A percentile compares a stretch with the other conserved stretches of the same genome.
Conservation (phyloP, 1,140 invertebrate species). For the Scaptodrosophila lebanonensis region DNA sequence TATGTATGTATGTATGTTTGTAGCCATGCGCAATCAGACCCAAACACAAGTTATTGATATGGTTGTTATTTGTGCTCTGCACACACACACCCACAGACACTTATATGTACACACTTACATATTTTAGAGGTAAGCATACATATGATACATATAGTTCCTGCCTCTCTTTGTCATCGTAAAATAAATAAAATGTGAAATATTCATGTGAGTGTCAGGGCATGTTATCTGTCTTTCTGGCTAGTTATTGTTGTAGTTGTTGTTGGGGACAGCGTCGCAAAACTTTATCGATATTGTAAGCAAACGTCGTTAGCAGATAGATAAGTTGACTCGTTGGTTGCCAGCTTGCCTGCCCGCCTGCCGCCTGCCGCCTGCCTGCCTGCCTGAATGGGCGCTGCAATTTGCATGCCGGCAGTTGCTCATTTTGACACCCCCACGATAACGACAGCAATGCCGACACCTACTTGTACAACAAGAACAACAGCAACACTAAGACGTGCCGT, state of each 20-base stretch:
- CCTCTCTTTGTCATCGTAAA: slow-evolving; percentile 6
- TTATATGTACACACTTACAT: neutral
- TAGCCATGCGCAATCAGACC: slow-evolving; percentile 13
- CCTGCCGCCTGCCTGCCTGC: too few relatives aligned
- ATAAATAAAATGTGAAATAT: slow-evolving; percentile 52
- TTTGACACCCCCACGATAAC: too few relatives aligned
- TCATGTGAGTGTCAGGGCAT: slow-evolving; percentile 51
- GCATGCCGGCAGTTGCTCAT: too few relatives aligned
- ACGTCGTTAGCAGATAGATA: slow-evolving; percentile 33
- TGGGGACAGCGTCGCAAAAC: too few relatives aligned
- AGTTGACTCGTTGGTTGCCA: neutral
- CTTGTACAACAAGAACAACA: too few relatives aligned
- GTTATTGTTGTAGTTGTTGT: slow-evolving; percentile 11
- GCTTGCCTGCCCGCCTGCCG: neutral
- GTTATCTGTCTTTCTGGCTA: slow-evolving; percentile 39
- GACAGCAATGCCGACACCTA: too few relatives aligned
- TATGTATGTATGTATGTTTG: slow-evolving; percentile 18
- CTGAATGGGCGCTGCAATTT: too few relatives aligned
- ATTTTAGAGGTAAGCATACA: slow-evolving; percentile 28
- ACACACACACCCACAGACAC: slow-evolving; percentile 1
- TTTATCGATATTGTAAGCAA: slow-evolving; percentile 60
- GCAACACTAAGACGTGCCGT: too few relatives aligned
- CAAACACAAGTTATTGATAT: slow-evolving; percentile 15
- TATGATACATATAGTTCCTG: slow-evolving; percentile 19
- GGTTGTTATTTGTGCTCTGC: neutral